Evolutionary conservation across 1,140 invertebrate species (phyloP), one percentile per base, ranked within the genome.

Genomic region (Platyura marginata): DNA sequence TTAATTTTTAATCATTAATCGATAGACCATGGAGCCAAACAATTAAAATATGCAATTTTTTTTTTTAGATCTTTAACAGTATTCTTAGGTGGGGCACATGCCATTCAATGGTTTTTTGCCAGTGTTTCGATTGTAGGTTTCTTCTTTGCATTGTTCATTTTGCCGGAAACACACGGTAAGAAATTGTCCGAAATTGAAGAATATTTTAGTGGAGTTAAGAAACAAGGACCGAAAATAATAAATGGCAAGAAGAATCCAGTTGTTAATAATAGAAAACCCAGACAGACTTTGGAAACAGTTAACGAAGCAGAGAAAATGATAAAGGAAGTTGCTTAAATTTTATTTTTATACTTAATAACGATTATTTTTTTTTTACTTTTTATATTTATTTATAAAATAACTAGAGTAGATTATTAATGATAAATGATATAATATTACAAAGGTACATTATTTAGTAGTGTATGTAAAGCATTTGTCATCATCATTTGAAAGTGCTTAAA

Each of bases 141-240:
- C 0, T 47, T 72, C 2, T 78, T 75, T 49, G 71, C 74, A 6
- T 70, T 67, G 44, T 49, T 79, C 9, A 63, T 75, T 49, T 57
- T 83, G 11, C 79, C 79, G 0, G 80, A 84, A 58, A 84, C 80
- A 1, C 77, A 81, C 52, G 69, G 67, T 11, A 78, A 72, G 51
- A 72, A 71, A 42, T 56, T 81, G 1, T 69, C 68, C 2, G 76
- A 82, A 50, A 81, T 83, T 45, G 68, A 74, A 46, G 62, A 68
- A n/a, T 72, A 74, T 48, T 74, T 73, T 33, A 22, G 35, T n/a
- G 36, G 36, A 18, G 22, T 32, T 9, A 18, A 16, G 5, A n/a
- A 44, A 10, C 19, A 20, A 13, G 9, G 20, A 23, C 19, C 23
- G 16, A 44, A 19, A 10, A 22, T 13, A 13, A 43, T 36, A 9